Conservation (phyloP, 2,113 vertebrate species). For the Laticauda colubrina region DNA sequence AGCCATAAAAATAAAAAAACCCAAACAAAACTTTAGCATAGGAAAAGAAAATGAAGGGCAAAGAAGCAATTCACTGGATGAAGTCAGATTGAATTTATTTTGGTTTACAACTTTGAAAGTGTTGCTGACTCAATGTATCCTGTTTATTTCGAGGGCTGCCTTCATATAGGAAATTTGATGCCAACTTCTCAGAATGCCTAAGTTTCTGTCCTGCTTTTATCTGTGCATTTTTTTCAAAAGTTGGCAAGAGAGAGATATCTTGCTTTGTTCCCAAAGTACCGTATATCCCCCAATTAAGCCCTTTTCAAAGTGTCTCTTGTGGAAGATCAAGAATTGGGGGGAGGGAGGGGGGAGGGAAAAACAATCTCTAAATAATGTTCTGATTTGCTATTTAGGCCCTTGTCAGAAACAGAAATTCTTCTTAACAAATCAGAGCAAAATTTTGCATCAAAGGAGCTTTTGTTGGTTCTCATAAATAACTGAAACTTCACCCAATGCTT, state of each 20-base stretch:
- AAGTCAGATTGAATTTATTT: background rate
- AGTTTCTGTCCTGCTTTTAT: background rate
- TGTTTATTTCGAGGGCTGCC: background rate
- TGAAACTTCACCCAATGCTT: background rate
- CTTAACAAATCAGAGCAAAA: background rate
- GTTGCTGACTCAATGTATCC: background rate
- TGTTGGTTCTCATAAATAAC: background rate
- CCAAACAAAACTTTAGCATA: background rate
- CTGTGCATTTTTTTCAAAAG: background rate
- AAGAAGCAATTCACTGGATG: fast-evolving
- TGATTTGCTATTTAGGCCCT: background rate
- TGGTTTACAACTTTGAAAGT: background rate
- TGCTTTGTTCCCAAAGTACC: background rate
- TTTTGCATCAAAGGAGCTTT: background rate
- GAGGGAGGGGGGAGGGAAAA: background rate
- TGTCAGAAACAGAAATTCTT: background rate
- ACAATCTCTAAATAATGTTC: background rate
- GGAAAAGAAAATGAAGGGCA: background rate
- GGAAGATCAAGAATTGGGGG: background rate
- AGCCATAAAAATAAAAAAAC: background rate
- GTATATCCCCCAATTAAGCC: background rate
- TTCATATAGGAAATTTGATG: background rate
- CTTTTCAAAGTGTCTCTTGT: background rate
- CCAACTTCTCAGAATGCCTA: background rate
- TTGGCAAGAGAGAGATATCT: background rate